These are phyloP conservation scores for Heteronetta atricapilla DNA, from an alignment of 2,113 vertebrate species.

Conservation along the genomic window DNA sequence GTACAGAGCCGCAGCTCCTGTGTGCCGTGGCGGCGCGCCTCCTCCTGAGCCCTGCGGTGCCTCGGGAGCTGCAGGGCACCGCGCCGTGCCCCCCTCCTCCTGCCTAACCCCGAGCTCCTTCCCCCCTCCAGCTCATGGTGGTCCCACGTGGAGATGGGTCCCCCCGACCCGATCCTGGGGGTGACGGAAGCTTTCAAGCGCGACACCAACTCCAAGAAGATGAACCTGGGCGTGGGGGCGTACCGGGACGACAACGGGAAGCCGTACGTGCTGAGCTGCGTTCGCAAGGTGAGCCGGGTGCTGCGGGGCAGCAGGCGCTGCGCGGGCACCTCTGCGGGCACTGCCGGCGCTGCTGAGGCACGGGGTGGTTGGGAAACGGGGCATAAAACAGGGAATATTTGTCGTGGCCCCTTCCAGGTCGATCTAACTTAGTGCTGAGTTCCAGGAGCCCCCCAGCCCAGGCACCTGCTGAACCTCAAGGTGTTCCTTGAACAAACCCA, in stretches of 20 bases:
- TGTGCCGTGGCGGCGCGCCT: neutral
- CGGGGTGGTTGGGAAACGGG: rapidly evolving
- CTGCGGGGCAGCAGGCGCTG: neutral
- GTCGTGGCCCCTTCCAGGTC: neutral
- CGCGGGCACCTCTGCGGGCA: neutral
- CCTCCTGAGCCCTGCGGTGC: neutral
- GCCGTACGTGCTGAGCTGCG: conserved; percentile 88
- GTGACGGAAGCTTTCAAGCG: conserved; percentile 93
- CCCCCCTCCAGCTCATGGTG: conserved; percentile 89
- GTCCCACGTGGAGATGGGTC: conserved; percentile 94
- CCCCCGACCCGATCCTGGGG: conserved; percentile 94
- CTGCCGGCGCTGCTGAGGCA: neutral
- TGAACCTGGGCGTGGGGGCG: conserved; percentile 95
- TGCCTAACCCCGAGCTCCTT: neutral
- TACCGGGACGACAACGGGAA: conserved; percentile 94
- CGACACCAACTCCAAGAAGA: conserved; percentile 92
- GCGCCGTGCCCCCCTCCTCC: neutral
- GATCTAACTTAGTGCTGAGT: rapidly evolving
- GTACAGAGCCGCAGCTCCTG: neutral
- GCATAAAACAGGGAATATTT: neutral
- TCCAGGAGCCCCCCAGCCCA: rapidly evolving
- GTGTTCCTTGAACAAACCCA: neutral
- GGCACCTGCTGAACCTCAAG: neutral
- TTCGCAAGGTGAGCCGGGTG: conserved; percentile 86
- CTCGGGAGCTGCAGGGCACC: neutral